A percentile compares a stretch with the other conserved stretches of the same genome.
Evolutionary conservation across 2,888 invertebrate species (phyloP).

Genomic region (Eupithecia pulchellata): DNA sequence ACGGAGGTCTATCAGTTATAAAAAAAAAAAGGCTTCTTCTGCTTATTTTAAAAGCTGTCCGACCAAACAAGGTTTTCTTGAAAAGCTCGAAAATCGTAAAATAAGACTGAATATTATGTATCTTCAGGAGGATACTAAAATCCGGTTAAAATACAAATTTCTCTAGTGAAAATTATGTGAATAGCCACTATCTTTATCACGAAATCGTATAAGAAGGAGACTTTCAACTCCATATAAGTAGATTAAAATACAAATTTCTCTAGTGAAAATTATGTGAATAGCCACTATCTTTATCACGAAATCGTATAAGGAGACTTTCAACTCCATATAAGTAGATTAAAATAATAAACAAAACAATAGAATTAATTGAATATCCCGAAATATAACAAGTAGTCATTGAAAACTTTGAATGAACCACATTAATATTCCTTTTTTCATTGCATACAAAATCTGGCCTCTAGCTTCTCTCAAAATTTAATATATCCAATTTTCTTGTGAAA

Average conservation of each 20-base stretch:
- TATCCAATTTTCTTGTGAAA: constrained; percentile 8
- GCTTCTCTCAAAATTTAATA: not conserved
- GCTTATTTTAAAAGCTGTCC: too few species aligned
- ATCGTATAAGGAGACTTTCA: not conserved
- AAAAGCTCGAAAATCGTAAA: constrained; percentile 5
- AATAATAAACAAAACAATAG: too few species aligned
- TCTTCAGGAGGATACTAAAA: not conserved
- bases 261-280: not conserved
- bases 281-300: not conserved
- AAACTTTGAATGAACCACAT: not conserved
- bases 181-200: not conserved
- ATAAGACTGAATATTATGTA: not conserved
- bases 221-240: not conserved
- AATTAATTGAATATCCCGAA: too few species aligned
- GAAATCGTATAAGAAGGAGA: not conserved
- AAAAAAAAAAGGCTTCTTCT: too few species aligned
- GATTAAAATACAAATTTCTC: not conserved
- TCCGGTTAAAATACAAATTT: constrained; percentile 5
- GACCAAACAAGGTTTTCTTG: too few species aligned
- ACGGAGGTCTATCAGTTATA: too few species aligned
- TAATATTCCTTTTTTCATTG: not conserved
- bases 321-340: not conserved
- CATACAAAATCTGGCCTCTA: not conserved
- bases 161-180: not conserved
- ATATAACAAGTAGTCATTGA: not conserved